Evolutionary conservation across 2,113 vertebrate genomes (phyloP), one percentile per base, ranked within the genome.

Genomic region (Salvelinus namaycush): DNA sequence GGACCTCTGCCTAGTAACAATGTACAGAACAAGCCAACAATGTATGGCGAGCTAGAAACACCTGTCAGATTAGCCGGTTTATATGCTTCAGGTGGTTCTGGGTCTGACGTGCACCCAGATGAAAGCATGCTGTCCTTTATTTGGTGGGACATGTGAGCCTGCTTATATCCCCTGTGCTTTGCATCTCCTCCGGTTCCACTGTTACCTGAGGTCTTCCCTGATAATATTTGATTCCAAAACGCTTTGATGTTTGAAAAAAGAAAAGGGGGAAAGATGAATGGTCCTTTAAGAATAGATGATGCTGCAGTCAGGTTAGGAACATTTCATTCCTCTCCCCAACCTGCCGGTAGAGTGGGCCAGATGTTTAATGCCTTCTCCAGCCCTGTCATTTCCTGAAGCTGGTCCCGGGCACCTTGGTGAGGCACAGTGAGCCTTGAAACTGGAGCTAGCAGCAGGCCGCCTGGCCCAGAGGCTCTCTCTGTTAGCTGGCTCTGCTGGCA

Each of bases 351-450:
- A 60, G 18, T 8, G n/a, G 59, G 5, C 59, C 59, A 60, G 59
- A n/a, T 60, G 2, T 60, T 20, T 60, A n/a, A 60, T 60, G 59
- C 59, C 59, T 60, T 60, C n/a, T 22, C 59, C 59, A n/a, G 20
- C 18, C n/a, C 18, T 60, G 59, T n/a, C 20, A 72, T 76, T 73
- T 76, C 69, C 72, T 68, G 74, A 69, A 68, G 79, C 74, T 76
- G 79, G 34, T 49, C 5, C 69, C 59, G 62, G 68, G 69, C 60
- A 73, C 79, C 54, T 51, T 65, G 51, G 64, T 14, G 26, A 22
- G 22, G 8, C 26, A 13, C 49, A 2, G 24, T 69, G 22, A 24
- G 64, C 26, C 22, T 14, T 69, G 77, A 60, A 60, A 60, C 59
- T 60, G 59, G 59, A 60, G n/a, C 18, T 22, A n/a, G 5, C n/a